Conservation (phyloP, 2,888 invertebrate genomes). For the Leptinotarsa rubiginosa region DNA sequence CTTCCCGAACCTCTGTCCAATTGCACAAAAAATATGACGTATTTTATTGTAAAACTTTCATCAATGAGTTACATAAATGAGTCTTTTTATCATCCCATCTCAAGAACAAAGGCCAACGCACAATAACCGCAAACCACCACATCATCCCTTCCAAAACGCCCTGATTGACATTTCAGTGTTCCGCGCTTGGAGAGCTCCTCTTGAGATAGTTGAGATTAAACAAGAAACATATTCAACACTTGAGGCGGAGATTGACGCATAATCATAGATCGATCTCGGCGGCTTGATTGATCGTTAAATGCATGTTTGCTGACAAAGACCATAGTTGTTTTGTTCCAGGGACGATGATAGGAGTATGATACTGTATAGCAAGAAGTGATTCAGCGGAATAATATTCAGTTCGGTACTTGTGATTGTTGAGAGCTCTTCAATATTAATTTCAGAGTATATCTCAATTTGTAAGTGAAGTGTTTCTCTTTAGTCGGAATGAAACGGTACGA, state of each 20-base stretch:
- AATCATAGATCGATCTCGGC: conserved; percentile 11
- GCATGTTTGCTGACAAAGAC: conserved; percentile 16
- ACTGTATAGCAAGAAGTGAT: not conserved
- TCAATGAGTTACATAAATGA: not conserved
- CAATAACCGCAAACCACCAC: not conserved
- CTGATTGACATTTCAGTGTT: conserved; percentile 7
- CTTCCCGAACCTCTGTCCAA: not conserved
- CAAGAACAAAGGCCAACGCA: not conserved
- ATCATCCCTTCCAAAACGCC: not conserved
- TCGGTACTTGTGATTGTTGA: no score
- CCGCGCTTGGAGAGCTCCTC: not conserved
- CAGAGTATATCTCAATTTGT: no score
- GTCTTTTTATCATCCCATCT: not conserved
- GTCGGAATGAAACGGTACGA: no score
- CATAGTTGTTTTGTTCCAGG: conserved; percentile 13
- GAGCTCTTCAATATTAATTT: no score
- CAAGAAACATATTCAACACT: conserved; percentile 19
- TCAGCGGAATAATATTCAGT: not conserved
- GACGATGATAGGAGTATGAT: not conserved
- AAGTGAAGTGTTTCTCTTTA: no score
- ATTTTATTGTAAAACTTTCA: not conserved
- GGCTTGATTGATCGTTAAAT: conserved; percentile 10
- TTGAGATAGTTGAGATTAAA: conserved; percentile 5
- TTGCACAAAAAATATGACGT: no score
- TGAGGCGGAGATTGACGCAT: conserved; percentile 11